Base-by-base conservation (phyloP, 2,888 invertebrate genomes). In the Clanis bilineata region DNA sequence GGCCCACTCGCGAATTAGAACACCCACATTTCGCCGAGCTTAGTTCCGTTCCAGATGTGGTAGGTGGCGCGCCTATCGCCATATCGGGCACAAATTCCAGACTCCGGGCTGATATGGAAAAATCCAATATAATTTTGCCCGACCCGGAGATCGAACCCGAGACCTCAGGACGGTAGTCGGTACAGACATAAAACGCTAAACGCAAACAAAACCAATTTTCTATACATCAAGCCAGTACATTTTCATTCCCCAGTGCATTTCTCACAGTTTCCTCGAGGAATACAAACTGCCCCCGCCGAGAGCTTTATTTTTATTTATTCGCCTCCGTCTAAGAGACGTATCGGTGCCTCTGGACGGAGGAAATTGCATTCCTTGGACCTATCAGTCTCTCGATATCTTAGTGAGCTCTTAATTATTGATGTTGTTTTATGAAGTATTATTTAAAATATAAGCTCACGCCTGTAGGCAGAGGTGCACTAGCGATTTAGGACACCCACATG, bases 281-380 rank as follows among this genome's bases (percentile, higher is more conserved):
- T 73, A 74, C 67, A 73, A 69, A 76, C 69, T 22, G 65, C 60
- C 61, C 67, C 51, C 64, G 67, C 73, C 67, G 70, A 71, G 65
- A 63, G 69, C 75, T 80, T 80, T 79, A 80, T 80, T 80, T 80
- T 80, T 80, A 80, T 80, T 80, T 79, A 80, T 80, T 80, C 80
- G 69, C 71, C 59, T 57, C 66, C 62, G 69, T 69, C 62, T 69
- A 62, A 64, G 75, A 78, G 80, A 80, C 81, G 76, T 79, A 81
- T 81, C 72, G 79, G 77, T 64, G 72, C 67, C 74, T 70, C 73
- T 51, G 65, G 62, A 70, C 73, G 68, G 68, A 69, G 80, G 76
- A 76, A 80, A 81, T 81, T 80, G 80, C 80, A 80, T 80, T 80
- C 73, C 71, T 63, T 67, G 69, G 70, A 73, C 67, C 65, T 70